Evolutionary conservation across 2,113 vertebrate genomes (phyloP), one percentile per base, ranked within the genome.

Genomic region (Chamaetylas fuelleborni): DNA sequence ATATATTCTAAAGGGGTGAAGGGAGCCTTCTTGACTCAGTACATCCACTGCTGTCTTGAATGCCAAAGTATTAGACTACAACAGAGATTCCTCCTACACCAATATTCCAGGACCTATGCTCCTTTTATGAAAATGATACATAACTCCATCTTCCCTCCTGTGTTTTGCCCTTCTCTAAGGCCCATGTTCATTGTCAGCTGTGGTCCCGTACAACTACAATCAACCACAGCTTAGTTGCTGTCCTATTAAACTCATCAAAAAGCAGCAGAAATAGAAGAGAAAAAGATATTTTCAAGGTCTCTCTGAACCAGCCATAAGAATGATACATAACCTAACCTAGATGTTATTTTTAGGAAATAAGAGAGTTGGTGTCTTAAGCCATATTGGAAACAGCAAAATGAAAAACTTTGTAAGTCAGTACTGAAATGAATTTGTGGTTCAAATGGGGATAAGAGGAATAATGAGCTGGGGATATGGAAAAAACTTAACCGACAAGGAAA

Each of bases 401-500:
- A 88, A 90, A 86, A 57, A 6, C 19, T 83, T 72, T 38, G 12
- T 6, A 83, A 83, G 31, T 79, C 64, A 89, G 76, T 45, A 84
- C 6, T 53, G 61, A 72, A 90, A 84, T 61, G 33, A 47, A 80
- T 50, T 82, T 80, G 36, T 89, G 66, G 81, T 85, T 95, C 91
- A 90, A 69, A 69, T 85, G 66, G 45, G 74, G 89, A 85, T 93
- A 94, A 85, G 34, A 69, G 16, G 38, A 81, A 36, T 84, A 92
- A 81, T 69, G 66, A 95, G 54, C 78, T 91, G 62, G 57, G 84
- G 95, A 84, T 73, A 76, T 50, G 57, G 64, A 51, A 79, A 78
- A 95, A 92, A 79, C 48, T 65, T 73, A 82, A 65, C 85, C 0
- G 0, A 96, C 84, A 77, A 92, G 95, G 93, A 95, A 95, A 92